Evolutionary conservation across 2,797 vertebrate species (phyloP).

Genomic region (Australoheros facetus): DNA sequence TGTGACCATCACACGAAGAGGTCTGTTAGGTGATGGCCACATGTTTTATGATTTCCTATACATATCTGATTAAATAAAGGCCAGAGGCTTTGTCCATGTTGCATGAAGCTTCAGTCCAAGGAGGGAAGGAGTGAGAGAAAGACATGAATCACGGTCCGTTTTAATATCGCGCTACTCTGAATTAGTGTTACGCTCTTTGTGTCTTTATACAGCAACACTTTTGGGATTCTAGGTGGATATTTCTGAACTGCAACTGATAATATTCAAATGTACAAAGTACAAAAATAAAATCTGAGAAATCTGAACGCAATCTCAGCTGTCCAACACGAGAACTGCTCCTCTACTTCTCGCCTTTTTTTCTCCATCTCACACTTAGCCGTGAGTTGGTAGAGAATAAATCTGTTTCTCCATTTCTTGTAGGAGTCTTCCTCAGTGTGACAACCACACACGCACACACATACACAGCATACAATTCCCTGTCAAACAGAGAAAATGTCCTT

Average conservation of each 20-base stretch:
- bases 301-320: slow-evolving; percentile 54
- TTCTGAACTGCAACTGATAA: slow-evolving; percentile 70
- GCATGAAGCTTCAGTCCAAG: slow-evolving; percentile 35
- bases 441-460: slow-evolving; percentile 31
- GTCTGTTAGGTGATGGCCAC: slow-evolving; percentile 30
- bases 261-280: slow-evolving; percentile 76
- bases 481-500: slow-evolving; percentile 58
- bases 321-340: slow-evolving; percentile 48
- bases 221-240: slow-evolving; percentile 34
- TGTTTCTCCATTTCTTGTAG: slow-evolving; percentile 56
- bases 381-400: slow-evolving; percentile 54
- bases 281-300: slow-evolving; percentile 84
- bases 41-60: slow-evolving; percentile 53
- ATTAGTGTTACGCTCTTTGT: slow-evolving; percentile 15
- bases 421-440: slow-evolving; percentile 44
- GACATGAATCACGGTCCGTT: slow-evolving; percentile 34
- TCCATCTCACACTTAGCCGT: slow-evolving; percentile 36
- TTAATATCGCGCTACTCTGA: slow-evolving; percentile 15
- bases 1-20: slow-evolving; percentile 22
- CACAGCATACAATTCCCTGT: slow-evolving; percentile 45
- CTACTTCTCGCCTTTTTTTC: slow-evolving; percentile 17
- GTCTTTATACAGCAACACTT: slow-evolving; percentile 48
- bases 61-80: slow-evolving; percentile 52
- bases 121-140: slow-evolving; percentile 49
- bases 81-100: slow-evolving; percentile 42